phyloP scores from a whole-genome alignment of 2,113 vertebrate genomes.

The Leptobrachium ailaonicum region DNA sequence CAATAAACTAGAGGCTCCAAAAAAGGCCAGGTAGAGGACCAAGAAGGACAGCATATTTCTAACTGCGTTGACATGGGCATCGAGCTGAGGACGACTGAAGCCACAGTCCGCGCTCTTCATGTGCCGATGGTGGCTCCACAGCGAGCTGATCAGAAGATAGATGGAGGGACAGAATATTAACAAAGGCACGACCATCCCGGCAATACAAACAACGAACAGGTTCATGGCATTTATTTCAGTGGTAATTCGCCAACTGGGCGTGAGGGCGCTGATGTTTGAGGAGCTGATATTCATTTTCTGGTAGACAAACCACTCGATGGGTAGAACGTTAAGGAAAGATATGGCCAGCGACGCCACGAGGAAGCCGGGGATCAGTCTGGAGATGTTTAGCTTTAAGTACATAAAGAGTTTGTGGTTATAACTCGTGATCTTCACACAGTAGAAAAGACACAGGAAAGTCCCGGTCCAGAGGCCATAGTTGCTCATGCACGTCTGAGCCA shows the following conservation, averaged over 20 bases:
- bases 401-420: constrained; percentile 34
- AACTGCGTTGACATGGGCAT: neutral
- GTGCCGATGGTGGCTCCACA: neutral
- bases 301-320: neutral
- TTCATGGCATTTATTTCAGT: neutral
- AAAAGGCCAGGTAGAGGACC: neutral
- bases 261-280: neutral
- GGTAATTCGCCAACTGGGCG: neutral
- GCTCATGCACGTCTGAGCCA: constrained; percentile 21
- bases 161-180: neutral
- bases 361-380: constrained; percentile 46
- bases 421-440: constrained; percentile 51
- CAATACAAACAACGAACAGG: neutral
- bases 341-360: constrained; percentile 19
- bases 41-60: constrained; percentile 6
- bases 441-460: constrained; percentile 53
- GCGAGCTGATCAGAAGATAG: neutral
- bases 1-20: neutral
- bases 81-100: neutral
- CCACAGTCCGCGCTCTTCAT: neutral
- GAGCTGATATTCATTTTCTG: neutral
- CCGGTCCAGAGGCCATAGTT: constrained; percentile 49
- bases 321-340: accelerated
- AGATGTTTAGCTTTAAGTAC: constrained; percentile 50
- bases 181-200: neutral